These are phyloP conservation scores for Heliconius ismenius DNA, from an alignment of 2,888 invertebrate species.

Conservation along the genomic window DNA sequence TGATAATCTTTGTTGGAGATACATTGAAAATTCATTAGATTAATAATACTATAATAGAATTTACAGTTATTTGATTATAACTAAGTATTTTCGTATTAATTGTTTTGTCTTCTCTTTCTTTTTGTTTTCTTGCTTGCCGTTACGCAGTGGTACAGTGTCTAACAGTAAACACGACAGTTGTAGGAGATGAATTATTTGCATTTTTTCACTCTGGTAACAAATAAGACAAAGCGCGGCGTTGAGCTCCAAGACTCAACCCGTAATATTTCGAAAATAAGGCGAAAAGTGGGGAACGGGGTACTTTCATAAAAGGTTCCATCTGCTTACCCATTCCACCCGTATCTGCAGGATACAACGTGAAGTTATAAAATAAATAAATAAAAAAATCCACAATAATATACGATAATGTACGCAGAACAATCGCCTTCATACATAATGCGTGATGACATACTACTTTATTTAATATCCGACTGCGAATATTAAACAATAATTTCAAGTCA, in stretches of 20 bases:
- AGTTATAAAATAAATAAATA: neutral
- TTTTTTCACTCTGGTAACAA: too few relatives aligned
- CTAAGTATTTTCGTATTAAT: neutral
- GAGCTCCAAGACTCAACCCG: too few relatives aligned
- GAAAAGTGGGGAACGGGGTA: too few relatives aligned
- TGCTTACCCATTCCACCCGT: too few relatives aligned
- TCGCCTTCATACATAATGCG: constrained; percentile 8
- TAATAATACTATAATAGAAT: constrained; percentile 28
- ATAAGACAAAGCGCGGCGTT: too few relatives aligned
- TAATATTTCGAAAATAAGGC: too few relatives aligned
- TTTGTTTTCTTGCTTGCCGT: neutral
- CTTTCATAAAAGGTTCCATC: too few relatives aligned
- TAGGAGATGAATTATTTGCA: too few relatives aligned
- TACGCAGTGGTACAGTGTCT: too few relatives aligned
- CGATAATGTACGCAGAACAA: neutral
- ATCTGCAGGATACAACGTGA: too few relatives aligned
- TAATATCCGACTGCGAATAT: constrained; percentile 16
- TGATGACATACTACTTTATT: constrained; percentile 11
- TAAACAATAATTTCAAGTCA: constrained; percentile 34
- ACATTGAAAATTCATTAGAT: constrained; percentile 35
- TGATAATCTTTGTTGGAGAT: constrained; percentile 28
- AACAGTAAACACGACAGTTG: too few relatives aligned
- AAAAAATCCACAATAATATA: neutral
- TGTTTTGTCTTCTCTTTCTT: neutral
- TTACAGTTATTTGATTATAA: neutral